A percentile compares a stretch with the other conserved stretches of the same genome.
Evolutionary conservation across 2,797 vertebrate genomes (phyloP).

Genomic region (Lindbergichthys nudifrons): DNA sequence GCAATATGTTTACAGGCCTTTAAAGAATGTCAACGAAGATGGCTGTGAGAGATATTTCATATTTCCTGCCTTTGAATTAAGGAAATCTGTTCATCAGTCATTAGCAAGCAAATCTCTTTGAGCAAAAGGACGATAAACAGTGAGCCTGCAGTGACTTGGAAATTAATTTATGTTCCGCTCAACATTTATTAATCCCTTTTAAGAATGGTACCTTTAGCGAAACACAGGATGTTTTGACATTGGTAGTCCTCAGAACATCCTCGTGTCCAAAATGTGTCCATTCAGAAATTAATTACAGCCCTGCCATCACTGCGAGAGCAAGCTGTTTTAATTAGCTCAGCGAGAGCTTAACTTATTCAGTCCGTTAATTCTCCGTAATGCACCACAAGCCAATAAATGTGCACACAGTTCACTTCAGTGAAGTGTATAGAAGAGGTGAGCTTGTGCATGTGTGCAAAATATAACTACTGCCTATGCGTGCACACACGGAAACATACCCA

Average conservation of each 20-base stretch:
- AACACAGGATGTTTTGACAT: slow-evolving; percentile 67
- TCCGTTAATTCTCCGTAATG: slow-evolving; percentile 76
- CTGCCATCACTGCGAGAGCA: slow-evolving; percentile 66
- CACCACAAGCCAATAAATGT: slow-evolving; percentile 69
- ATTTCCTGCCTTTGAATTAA: slow-evolving; percentile 8
- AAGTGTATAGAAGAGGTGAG: slow-evolving; percentile 3
- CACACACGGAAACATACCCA: not conserved
- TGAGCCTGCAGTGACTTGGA: slow-evolving; percentile 21
- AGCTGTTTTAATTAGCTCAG: slow-evolving; percentile 81
- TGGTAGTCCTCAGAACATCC: slow-evolving; percentile 67
- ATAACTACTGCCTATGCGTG: not conserved
- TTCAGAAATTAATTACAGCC: slow-evolving; percentile 80
- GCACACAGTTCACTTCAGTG: slow-evolving; percentile 50
- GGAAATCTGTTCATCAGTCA: slow-evolving; percentile 26
- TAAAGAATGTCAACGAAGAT: slow-evolving; percentile 26
- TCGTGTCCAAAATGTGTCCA: slow-evolving; percentile 70
- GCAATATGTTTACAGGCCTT: slow-evolving; percentile 43
- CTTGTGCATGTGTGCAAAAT: slow-evolving; percentile 30
- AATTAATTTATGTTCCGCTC: slow-evolving; percentile 45
- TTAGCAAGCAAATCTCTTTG: slow-evolving; percentile 15
- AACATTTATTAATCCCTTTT: slow-evolving; percentile 59
- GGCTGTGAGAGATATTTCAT: slow-evolving; percentile 26
- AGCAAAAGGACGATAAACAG: slow-evolving; percentile 41
- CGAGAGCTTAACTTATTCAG: slow-evolving; percentile 77
- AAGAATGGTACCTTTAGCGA: slow-evolving; percentile 46